phyloP scores from a whole-genome alignment of 2,888 invertebrate genomes.

The Cecidostiba fungosa region DNA sequence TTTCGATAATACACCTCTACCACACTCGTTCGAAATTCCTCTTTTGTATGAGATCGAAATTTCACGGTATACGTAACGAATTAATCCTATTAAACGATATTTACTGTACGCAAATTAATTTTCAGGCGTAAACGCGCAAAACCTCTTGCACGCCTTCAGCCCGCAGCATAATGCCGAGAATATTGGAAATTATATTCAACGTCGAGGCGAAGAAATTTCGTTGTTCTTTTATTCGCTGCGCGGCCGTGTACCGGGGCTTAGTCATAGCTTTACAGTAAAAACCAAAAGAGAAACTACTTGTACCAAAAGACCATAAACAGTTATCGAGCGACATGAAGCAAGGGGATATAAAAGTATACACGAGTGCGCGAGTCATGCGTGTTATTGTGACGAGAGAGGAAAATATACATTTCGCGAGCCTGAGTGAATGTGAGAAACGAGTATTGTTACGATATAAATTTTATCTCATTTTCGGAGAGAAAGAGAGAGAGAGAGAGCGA shows the following conservation, averaged over 20 bases:
- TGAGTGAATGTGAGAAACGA: constrained; percentile 48
- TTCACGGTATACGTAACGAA: not conserved
- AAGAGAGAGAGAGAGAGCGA: too few relatives aligned
- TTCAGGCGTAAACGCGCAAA: not conserved
- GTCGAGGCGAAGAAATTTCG: not conserved
- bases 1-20: not conserved
- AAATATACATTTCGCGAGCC: constrained; percentile 48
- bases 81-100: not conserved
- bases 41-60: constrained; percentile 31
- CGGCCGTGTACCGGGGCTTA: constrained; percentile 61
- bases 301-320: constrained; percentile 68
- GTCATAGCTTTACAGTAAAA: constrained; percentile 71
- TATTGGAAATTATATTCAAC: not conserved
- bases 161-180: too few relatives aligned
- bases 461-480: constrained; percentile 55
- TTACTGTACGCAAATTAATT: not conserved
- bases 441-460: constrained; percentile 52
- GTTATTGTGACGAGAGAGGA: constrained; percentile 23
- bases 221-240: not conserved
- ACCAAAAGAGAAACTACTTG: constrained; percentile 71
- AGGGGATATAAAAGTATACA: constrained; percentile 55
- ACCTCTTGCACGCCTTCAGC: not conserved
- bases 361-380: constrained; percentile 19
- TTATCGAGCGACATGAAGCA: constrained; percentile 55
- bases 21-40: constrained; percentile 16